Base-by-base conservation (phyloP, 2,113 vertebrate genomes). In the Thunnus thynnus region DNA sequence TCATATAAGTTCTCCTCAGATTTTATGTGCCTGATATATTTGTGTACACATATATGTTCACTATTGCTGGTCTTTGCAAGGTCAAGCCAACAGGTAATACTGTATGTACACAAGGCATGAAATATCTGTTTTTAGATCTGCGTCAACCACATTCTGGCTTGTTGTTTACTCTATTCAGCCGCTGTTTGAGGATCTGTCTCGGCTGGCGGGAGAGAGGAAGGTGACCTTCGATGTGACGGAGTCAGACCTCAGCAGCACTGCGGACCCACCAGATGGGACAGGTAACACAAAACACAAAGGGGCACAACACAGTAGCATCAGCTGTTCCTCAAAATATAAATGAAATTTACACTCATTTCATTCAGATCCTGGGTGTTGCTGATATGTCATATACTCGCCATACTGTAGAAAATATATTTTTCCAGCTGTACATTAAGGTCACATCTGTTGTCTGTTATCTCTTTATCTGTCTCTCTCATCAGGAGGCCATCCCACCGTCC, bases 191-290 rank as follows among this genome's bases (percentile, higher is more conserved):
- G 96, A 96, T 18, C 84, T 80, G 0, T 85, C 93, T 52, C 95
- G 81, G 65, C 88, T 83, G 22, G 30, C 76, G 3, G 91, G 80
- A 0, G 93, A 92, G 27, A 92, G 94, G 81, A 99, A 96, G 86
- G 97, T 99, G 84, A 97, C 96, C 3, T 99, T 99, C 77, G 96
- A 98, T 63, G 92, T 98, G 77, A 97, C 95, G 0, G 94, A 93
- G 65, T 96, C 95, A 0, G 97, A 97, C 77, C 84, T 93, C 1
- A 95, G 89, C 93, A 97, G 96, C 81, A 68, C 77, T 13, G 81
- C 69, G 0, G 93, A 94, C 50, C 94, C 92, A 14, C 54, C 30
- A 0, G 63, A 83, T 2, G 27, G 11, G 4, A 54, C 72, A 55
- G 89, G 93, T 92, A 54, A 82, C 44, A 18, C 46, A 13, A 32